Conservation (phyloP, 2,797 vertebrate genomes). For the Sebastiscus tertius region DNA sequence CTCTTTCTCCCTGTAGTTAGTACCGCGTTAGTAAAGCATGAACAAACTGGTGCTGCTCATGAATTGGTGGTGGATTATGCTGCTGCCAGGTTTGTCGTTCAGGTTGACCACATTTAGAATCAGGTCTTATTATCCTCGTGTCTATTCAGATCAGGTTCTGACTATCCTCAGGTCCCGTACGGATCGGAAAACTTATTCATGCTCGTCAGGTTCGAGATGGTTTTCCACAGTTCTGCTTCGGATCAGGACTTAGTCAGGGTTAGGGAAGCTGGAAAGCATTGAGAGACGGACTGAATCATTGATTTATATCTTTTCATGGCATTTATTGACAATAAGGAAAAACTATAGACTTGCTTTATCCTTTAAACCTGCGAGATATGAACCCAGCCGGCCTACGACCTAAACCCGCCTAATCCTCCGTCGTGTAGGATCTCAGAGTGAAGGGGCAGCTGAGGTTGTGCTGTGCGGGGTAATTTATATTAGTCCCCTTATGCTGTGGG, state of each 20-base stretch:
- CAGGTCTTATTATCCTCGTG: not conserved
- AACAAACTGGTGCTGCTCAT: not conserved
- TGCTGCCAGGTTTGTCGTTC: not conserved
- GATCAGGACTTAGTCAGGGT: too few relatives aligned
- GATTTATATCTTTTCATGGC: not conserved
- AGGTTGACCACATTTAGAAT: not conserved
- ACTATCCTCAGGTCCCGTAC: not conserved
- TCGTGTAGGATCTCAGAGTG: not conserved
- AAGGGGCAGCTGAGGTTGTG: slow-evolving; percentile 13
- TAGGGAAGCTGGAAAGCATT: not conserved
- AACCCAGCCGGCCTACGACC: slow-evolving; percentile 4
- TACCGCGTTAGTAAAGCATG: not conserved
- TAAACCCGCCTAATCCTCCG: slow-evolving; percentile 23
- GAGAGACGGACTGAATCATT: not conserved
- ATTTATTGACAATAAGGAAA: slow-evolving; percentile 4
- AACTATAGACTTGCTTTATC: not conserved
- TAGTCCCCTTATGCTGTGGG: slow-evolving; percentile 10
- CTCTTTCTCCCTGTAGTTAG: not conserved
- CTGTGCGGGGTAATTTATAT: slow-evolving; percentile 29
- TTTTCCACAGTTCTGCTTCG: not conserved
- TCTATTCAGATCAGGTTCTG: not conserved
- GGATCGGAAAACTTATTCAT: too few relatives aligned
- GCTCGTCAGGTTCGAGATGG: not conserved
- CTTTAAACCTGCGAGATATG: slow-evolving; percentile 24
- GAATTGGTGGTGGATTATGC: not conserved